These are phyloP conservation scores for Copidosoma floridanum DNA, from an alignment of 1,140 invertebrate species.

Conservation along the genomic window DNA sequence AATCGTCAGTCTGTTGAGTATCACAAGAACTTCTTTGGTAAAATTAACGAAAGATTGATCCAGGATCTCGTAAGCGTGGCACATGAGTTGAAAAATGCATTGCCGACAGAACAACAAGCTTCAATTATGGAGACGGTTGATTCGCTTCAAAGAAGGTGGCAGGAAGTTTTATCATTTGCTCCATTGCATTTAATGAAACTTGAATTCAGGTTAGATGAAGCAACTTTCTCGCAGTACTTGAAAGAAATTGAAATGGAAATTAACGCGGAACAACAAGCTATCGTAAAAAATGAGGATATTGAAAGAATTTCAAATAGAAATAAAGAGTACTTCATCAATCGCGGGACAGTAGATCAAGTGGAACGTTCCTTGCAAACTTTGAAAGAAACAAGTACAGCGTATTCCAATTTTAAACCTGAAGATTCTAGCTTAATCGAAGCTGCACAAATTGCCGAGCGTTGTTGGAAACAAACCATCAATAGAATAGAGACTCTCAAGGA, in stretches of 20 bases:
- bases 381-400: constrained; percentile 67
- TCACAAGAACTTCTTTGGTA: constrained; percentile 81
- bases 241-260: constrained; percentile 89
- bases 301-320: constrained; percentile 75
- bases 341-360: constrained; percentile 68
- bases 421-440: constrained; percentile 67
- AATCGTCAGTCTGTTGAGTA: constrained; percentile 77
- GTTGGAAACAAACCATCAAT: constrained; percentile 72
- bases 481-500: constrained; percentile 71
- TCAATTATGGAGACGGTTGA: constrained; percentile 70
- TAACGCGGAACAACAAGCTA: constrained; percentile 79
- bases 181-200: constrained; percentile 83
- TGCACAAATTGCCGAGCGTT: constrained; percentile 65
- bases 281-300: constrained; percentile 82
- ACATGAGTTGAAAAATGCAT: constrained; percentile 72
- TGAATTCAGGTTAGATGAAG: constrained; percentile 86
- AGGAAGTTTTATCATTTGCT: constrained; percentile 72
- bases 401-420: constrained; percentile 63
- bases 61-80: constrained; percentile 77
- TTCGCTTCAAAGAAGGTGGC: constrained; percentile 73
- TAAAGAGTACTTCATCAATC: constrained; percentile 72
- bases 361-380: constrained; percentile 75
- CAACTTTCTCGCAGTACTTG: constrained; percentile 78
- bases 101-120: constrained; percentile 67
- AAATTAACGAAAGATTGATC: constrained; percentile 79